A percentile compares a stretch with the other conserved stretches of the same genome.
Conservation (phyloP, 2,113 vertebrate species). For the Eudyptes chrysolophus region DNA sequence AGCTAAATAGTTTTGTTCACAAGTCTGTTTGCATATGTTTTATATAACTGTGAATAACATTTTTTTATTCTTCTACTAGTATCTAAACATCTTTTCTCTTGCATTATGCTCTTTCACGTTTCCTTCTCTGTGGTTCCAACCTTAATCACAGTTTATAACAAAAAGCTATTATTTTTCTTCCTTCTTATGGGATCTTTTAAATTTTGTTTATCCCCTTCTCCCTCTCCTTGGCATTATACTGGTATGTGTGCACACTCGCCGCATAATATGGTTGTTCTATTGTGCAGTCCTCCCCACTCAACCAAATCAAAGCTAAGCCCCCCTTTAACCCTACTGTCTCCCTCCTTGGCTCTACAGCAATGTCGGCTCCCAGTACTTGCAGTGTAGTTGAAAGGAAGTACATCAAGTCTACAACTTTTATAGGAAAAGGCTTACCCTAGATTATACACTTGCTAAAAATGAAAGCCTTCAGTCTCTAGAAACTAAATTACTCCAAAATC, state of each 20-base stretch:
- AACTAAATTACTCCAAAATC: constrained; percentile 42
- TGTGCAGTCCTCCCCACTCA: not conserved
- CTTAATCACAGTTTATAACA: not conserved
- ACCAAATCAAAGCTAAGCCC: not conserved
- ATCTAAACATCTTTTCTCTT: not conserved
- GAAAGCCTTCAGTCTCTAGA: not conserved
- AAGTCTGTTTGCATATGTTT: not conserved
- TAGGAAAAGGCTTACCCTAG: not conserved
- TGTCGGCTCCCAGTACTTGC: not conserved
- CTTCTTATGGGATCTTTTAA: not conserved
- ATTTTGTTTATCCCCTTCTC: not conserved
- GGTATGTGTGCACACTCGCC: not conserved
- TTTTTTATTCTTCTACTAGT: not conserved
- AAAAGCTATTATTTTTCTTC: not conserved
- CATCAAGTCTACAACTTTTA: not conserved
- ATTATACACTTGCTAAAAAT: not conserved
- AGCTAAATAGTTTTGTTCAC: not conserved
- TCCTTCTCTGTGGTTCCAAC: not conserved
- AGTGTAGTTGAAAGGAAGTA: not conserved
- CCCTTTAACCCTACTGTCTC: not conserved
- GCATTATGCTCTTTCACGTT: not conserved
- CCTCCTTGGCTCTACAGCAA: not conserved
- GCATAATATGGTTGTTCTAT: not conserved
- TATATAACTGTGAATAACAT: not conserved
- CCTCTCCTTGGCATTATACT: not conserved